Evolutionary conservation across 2,113 vertebrate species (phyloP).

Genomic region (Halichoeres trimaculatus): DNA sequence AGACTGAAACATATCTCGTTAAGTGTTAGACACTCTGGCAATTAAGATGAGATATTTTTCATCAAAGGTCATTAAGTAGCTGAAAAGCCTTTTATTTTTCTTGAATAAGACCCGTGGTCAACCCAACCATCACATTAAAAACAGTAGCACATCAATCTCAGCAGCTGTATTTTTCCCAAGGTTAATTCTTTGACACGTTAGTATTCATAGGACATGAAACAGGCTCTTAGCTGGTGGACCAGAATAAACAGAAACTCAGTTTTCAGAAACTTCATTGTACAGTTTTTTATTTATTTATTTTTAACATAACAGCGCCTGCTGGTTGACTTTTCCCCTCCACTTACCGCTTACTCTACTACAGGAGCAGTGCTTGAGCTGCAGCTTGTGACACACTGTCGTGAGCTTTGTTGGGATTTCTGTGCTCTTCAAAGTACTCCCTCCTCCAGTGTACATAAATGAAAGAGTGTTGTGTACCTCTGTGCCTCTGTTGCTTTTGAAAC

Average conservation of each 20-base stretch:
- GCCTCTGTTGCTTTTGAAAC: conserved; percentile 35
- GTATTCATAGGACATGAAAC: too few species aligned
- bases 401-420: conserved; percentile 23
- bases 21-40: too few species aligned
- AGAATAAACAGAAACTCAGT: not conserved
- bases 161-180: too few species aligned
- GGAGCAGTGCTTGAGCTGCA: not conserved
- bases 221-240: not conserved
- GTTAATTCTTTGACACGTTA: too few species aligned
- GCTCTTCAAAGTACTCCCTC: conserved; percentile 32
- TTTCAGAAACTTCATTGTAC: not conserved
- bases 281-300: not conserved
- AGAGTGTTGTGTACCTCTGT: conserved; percentile 23
- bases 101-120: too few species aligned
- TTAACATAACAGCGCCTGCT: not conserved
- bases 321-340: not conserved
- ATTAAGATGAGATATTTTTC: too few species aligned
- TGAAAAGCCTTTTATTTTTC: too few species aligned
- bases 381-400: not conserved
- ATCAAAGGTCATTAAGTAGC: too few species aligned
- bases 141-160: too few species aligned
- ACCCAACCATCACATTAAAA: too few species aligned
- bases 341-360: not conserved
- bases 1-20: too few species aligned
- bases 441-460: conserved; percentile 31